Percentiles rank a stretch among this genome's conserved stretches.
Conservation (phyloP, 2,797 vertebrate species). For the Balearica regulorum region DNA sequence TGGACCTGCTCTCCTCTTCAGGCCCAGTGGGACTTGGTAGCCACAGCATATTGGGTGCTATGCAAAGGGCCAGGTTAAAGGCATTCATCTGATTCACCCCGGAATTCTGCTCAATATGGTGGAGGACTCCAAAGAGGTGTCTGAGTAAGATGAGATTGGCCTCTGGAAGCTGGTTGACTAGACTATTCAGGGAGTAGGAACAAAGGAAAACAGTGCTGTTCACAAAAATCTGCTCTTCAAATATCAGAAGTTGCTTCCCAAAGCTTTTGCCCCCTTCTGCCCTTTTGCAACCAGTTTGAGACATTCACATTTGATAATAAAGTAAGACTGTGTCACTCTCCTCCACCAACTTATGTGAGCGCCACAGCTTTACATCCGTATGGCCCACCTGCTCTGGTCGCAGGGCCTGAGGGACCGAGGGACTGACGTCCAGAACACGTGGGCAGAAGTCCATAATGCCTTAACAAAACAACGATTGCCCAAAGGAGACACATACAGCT, state of each 20-base stretch:
- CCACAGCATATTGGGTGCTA: conserved; percentile 83
- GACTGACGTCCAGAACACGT: rapidly evolving
- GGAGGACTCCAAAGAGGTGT: conserved; percentile 77
- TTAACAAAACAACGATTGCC: rapidly evolving
- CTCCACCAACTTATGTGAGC: neutral
- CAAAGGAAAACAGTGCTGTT: neutral
- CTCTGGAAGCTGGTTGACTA: conserved; percentile 75
- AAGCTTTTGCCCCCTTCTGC: neutral
- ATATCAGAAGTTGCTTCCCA: neutral
- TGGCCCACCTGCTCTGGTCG: neutral
- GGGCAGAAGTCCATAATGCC: neutral
- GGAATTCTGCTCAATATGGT: conserved; percentile 75
- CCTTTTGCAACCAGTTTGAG: neutral
- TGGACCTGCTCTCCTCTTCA: conserved; percentile 76
- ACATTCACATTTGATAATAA: neutral
- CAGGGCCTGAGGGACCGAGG: neutral
- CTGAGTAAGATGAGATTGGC: conserved; percentile 75
- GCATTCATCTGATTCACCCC: conserved; percentile 81
- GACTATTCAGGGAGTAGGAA: conserved; percentile 31
- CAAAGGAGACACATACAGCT: neutral
- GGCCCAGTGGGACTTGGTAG: conserved; percentile 68
- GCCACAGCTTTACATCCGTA: neutral
- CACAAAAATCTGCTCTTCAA: neutral
- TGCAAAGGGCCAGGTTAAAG: conserved; percentile 79
- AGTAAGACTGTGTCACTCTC: neutral